Evolutionary conservation across 2,113 vertebrate species (phyloP).

Genomic region (Phoxinus phoxinus): DNA sequence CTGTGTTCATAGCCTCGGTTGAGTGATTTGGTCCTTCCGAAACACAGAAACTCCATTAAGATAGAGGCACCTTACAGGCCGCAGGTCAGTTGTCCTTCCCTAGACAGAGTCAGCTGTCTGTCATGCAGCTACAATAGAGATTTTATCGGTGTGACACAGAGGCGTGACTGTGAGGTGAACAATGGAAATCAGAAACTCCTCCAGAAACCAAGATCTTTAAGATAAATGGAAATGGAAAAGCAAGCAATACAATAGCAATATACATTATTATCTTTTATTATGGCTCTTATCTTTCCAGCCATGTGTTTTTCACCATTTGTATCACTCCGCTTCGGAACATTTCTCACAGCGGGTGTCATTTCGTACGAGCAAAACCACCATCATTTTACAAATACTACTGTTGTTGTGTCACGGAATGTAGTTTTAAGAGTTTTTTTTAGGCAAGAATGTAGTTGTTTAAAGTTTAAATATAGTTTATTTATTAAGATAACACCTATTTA

Average conservation of each 20-base stretch:
- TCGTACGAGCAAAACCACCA: too few species aligned
- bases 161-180: background rate
- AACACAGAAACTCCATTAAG: constrained; percentile 46
- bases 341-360: too few species aligned
- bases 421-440: too few species aligned
- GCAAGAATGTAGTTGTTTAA: too few species aligned
- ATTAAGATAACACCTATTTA: too few species aligned
- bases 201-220: background rate
- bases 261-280: background rate
- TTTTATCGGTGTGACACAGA: background rate
- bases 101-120: constrained; percentile 2
- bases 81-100: background rate
- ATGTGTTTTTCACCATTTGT: too few species aligned
- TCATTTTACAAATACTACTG: too few species aligned
- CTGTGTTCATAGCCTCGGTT: constrained; percentile 9
- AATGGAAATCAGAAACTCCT: background rate
- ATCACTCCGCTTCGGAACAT: too few species aligned
- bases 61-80: background rate
- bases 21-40: background rate
- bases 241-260: background rate
- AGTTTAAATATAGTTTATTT: too few species aligned
- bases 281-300: too few species aligned
- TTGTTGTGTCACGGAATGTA: too few species aligned
- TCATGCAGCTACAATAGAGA: background rate
- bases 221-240: background rate